Conservation (phyloP, 2,113 vertebrate species). For the Cisticola juncidis region DNA sequence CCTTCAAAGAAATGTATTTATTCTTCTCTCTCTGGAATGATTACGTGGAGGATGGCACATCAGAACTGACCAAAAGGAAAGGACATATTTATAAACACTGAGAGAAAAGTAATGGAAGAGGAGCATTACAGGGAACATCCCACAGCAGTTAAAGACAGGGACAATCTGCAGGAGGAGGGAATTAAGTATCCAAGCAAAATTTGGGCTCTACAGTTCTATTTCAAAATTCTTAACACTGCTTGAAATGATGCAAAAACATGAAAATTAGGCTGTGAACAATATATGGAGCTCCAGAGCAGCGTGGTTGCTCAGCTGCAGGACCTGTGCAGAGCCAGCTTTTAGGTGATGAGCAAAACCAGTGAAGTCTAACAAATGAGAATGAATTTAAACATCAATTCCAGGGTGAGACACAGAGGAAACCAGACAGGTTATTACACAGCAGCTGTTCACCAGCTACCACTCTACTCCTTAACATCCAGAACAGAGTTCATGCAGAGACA, state of each 20-base stretch:
- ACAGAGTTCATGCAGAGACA: neutral
- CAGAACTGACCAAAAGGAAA: neutral
- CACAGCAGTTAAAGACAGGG: neutral
- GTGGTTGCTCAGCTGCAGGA: neutral
- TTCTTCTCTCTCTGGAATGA: neutral
- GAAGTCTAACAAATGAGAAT: neutral
- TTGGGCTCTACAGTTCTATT: neutral
- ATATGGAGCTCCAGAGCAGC: neutral
- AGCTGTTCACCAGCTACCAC: neutral
- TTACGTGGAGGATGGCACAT: rapidly evolving
- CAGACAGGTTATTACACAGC: neutral
- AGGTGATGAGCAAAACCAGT: neutral
- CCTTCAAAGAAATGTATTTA: neutral
- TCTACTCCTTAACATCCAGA: neutral
- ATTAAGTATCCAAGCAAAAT: neutral
- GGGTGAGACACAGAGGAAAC: neutral
- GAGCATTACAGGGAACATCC: neutral
- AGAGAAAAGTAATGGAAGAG: neutral
- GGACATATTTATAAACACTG: neutral
- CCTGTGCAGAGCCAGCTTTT: neutral
- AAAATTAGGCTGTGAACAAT: neutral
- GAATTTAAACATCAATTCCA: neutral
- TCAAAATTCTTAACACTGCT: neutral
- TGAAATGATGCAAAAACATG: neutral
- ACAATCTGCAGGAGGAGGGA: neutral